Percentiles rank a stretch among this genome's conserved stretches.
Evolutionary conservation across 1,140 invertebrate genomes (phyloP).

Genomic region (Neotoxoptera formosana): DNA sequence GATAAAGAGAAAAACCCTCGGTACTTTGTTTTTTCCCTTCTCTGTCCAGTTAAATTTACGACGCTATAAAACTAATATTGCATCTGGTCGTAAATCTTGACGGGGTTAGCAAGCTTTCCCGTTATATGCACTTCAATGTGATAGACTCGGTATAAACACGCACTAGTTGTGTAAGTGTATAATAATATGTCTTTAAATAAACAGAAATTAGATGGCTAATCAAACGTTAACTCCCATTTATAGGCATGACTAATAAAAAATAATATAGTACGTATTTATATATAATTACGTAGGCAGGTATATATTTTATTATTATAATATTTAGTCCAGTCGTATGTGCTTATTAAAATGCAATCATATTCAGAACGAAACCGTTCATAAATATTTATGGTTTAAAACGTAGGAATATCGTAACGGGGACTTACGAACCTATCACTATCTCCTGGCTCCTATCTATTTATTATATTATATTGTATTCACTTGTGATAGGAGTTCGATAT

Average conservation of each 20-base stretch:
- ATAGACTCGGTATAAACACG: constrained; percentile 51
- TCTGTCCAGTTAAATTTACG: constrained; percentile 48
- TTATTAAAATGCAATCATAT: neutral
- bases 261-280: neutral
- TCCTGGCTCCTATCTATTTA: too few relatives aligned
- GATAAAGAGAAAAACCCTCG: constrained; percentile 48
- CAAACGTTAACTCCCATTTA: constrained; percentile 27
- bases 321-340: neutral
- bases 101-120: constrained; percentile 48
- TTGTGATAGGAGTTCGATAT: neutral
- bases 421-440: neutral
- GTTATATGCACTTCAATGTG: constrained; percentile 51
- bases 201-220: constrained; percentile 32
- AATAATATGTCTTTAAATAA: constrained; percentile 30
- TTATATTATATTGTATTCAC: neutral
- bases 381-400: neutral
- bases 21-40: constrained; percentile 50
- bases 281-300: neutral
- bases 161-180: constrained; percentile 30
- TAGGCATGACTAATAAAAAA: neutral
- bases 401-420: neutral
- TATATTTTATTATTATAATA: neutral
- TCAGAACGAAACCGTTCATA: neutral
- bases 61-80: constrained; percentile 55
- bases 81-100: constrained; percentile 52